Evolutionary conservation across 1,140 invertebrate genomes (phyloP), one percentile per base, ranked within the genome.

Genomic region (Aleiodes sp.): DNA sequence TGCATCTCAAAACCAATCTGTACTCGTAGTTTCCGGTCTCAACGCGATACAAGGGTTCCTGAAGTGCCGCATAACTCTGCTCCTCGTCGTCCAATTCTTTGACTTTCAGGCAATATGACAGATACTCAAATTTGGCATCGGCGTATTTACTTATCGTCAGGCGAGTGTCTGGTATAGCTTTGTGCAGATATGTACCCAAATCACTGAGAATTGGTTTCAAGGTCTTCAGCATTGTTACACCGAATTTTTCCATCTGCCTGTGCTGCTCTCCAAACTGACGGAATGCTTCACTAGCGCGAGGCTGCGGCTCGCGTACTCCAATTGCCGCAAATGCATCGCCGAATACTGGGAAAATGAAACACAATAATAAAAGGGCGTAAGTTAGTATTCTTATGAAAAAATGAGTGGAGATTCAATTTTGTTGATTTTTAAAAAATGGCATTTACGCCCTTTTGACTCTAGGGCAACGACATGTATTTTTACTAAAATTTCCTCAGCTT

Each of bases 11-110:
- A 37, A 99, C 92, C 61, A 99, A 84, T 72, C 97, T 92, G 82
- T 99, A 99, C 84, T 99, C 98, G 87, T 99, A 99, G 84, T 99
- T 99, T 62, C 98, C 98, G 4, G 98, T 99, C 86, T 99, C 98
- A 0, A 99, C 95, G 39, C 98, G 88, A 83, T 99, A 99, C 12
- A 99, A 85, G 0, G 98, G 97, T 82, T 99, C 98, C 80, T 98
- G 96, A n/a, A 99, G 81, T 0, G 95, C 92, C 31, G 93, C 93
- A 82, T 96, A 99, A 65, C 93, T 94, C 74, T 97, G 96, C 80
- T 99, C 98, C 82, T 99, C 98, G 84, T 99, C 98, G 79, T 99
- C 98, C 93, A 99, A 95, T 88, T 99, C 98, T 82, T 96, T 96
- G 0, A 96, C 94, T 88, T 99, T 99, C 39, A 99, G 86, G 82